Base-by-base conservation (phyloP, 2,888 invertebrate genomes). In the Polydrusus pterygomalis region DNA sequence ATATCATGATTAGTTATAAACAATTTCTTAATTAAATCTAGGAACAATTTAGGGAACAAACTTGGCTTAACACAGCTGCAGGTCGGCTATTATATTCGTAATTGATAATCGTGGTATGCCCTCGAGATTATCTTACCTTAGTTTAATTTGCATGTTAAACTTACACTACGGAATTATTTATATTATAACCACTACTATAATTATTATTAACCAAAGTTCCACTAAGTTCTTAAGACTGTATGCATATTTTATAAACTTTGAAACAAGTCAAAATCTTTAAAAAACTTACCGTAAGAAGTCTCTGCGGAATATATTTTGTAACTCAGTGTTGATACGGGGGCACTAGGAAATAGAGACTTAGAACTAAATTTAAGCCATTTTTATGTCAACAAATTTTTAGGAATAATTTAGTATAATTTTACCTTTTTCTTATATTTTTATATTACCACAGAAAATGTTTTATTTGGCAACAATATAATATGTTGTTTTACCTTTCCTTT, bases 11-110 rank as follows among this genome's bases (percentile, higher is more conserved):
- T 10, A 11, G 20, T 13, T 25, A 51, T 51, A 18, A 51, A 25
- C 13, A 51, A 51, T 51, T 51, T 11, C 11, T 5, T 51, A 51
- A 51, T 51, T 51, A 51, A 67, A 67, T 34, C 20, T n/a, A 38
- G 51, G 8, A 64, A 20, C 40, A 67, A 67, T 67, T 51, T 38
- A 38, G 20, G 34, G 38, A 38, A 54, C 67, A 54, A 67, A 54
- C 67, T 54, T 65, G 49, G 20, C 20, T 30, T 30, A 65, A 49
- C 65, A 43, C 20, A 40, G 62, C 62, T 43, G 20, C 25, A 64
- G 47, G 20, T 64, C 47, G 20, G 64, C 25, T 64, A 64, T 64
- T 30, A 64, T 64, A 64, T 45, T 64, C 15, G 64, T 47, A 45
- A 64, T 45, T 64, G 47, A 64, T 64, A 47, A 25, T 47, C 47